A percentile compares a stretch with the other conserved stretches of the same genome.
phyloP scores from a whole-genome alignment of 2,888 invertebrate genomes.

The Drosophila vallismaia region DNA sequence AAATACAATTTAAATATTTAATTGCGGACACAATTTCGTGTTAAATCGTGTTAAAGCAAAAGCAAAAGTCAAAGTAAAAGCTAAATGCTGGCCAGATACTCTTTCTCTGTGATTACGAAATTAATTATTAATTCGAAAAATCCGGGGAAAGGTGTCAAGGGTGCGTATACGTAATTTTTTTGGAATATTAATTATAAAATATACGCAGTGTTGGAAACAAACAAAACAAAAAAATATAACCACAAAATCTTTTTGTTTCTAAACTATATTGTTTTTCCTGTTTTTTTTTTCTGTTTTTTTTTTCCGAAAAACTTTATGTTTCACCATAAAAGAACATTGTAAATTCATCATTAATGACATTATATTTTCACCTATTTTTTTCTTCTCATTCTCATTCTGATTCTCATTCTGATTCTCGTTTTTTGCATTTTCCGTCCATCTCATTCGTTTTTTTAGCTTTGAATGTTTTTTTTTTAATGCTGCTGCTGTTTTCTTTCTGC shows the following conservation, averaged over 20 bases:
- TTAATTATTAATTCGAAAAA: background rate
- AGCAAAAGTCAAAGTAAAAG: constrained; percentile 46
- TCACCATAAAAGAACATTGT: background rate
- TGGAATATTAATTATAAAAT: no score
- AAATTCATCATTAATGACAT: constrained; percentile 4
- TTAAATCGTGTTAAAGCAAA: constrained; percentile 43
- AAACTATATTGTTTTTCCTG: background rate
- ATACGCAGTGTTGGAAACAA: no score
- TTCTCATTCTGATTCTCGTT: background rate
- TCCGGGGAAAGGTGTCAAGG: background rate
- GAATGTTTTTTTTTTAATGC: constrained; percentile 3
- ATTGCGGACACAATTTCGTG: constrained; percentile 56
- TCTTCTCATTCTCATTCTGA: background rate
- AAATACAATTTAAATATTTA: constrained; percentile 75
- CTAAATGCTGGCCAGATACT: constrained; percentile 37
- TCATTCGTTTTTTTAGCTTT: constrained; percentile 5
- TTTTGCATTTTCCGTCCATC: constrained; percentile 1
- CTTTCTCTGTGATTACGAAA: background rate
- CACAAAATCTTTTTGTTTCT: background rate
- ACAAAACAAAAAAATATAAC: no score
- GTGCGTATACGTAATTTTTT: no score
- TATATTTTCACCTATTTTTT: constrained; percentile 1
- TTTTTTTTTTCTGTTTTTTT: background rate
- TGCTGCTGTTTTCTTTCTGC: constrained; percentile 19
- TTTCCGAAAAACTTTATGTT: no score